Evolutionary conservation across 2,113 vertebrate genomes (phyloP).

Genomic region (Brachypteracias leptosomus): DNA sequence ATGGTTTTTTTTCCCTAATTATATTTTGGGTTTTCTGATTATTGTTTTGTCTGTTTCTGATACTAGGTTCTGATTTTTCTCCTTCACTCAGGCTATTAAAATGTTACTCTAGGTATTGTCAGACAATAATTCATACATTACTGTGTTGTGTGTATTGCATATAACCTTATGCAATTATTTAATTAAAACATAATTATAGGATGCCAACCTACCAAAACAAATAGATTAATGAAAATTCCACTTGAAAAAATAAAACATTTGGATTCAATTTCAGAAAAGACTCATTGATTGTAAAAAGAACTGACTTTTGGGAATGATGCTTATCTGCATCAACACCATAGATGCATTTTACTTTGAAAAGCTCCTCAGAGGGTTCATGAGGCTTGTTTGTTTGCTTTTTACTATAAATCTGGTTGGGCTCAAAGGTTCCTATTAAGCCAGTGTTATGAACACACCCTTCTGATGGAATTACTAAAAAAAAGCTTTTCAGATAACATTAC

Average conservation of each 20-base stretch:
- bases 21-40: background rate
- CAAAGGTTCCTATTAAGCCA: background rate
- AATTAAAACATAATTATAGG: slow-evolving; percentile 53
- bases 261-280: slow-evolving; percentile 15
- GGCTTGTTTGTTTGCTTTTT: slow-evolving; percentile 9
- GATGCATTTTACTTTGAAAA: slow-evolving; percentile 51
- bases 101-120: background rate
- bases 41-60: background rate
- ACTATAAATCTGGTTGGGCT: background rate
- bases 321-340: slow-evolving; percentile 29
- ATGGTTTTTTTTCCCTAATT: background rate
- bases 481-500: background rate
- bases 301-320: slow-evolving; percentile 11
- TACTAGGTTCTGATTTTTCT: background rate
- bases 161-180: slow-evolving; percentile 44
- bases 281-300: background rate
- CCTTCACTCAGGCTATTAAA: background rate
- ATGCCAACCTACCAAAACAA: background rate
- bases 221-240: slow-evolving; percentile 30
- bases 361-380: background rate
- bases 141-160: background rate
- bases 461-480: background rate
- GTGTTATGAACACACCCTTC: background rate
- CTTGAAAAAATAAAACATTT: slow-evolving; percentile 24
- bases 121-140: background rate